These are phyloP conservation scores for Erpornis zantholeuca DNA, from an alignment of 2,113 vertebrate genomes.

Conservation along the genomic window DNA sequence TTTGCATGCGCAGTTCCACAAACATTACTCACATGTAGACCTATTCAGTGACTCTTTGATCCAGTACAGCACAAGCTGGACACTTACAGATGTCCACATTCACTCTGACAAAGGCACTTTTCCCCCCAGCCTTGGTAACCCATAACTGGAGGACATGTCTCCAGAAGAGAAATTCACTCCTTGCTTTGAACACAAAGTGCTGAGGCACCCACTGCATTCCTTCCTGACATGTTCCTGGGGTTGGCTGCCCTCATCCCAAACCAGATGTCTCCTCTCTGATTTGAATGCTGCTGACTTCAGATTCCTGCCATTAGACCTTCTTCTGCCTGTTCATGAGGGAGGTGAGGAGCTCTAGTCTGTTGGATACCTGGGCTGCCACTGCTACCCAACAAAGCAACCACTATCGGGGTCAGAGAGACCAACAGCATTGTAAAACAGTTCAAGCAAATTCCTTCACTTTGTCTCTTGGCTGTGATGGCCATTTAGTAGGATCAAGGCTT, in stretches of 20 bases:
- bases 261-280: conserved; percentile 4
- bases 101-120: neutral
- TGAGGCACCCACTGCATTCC: neutral
- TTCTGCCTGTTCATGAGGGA: neutral
- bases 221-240: neutral
- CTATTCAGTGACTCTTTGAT: neutral
- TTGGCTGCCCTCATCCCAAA: neutral
- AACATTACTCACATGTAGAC: neutral
- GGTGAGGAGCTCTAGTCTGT: neutral
- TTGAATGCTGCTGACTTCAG: neutral
- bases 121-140: neutral
- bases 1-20: neutral
- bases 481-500: neutral
- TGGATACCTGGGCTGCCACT: neutral
- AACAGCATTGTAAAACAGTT: neutral
- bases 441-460: neutral
- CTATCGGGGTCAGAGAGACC: neutral
- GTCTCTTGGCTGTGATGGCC: neutral
- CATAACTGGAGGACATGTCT: neutral
- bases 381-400: fast-evolving
- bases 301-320: neutral
- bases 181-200: neutral
- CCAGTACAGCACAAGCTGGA: neutral
- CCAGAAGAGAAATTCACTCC: neutral
- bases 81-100: neutral